Conservation (phyloP, 1,140 invertebrate species). For the Drosophila bocqueti region DNA sequence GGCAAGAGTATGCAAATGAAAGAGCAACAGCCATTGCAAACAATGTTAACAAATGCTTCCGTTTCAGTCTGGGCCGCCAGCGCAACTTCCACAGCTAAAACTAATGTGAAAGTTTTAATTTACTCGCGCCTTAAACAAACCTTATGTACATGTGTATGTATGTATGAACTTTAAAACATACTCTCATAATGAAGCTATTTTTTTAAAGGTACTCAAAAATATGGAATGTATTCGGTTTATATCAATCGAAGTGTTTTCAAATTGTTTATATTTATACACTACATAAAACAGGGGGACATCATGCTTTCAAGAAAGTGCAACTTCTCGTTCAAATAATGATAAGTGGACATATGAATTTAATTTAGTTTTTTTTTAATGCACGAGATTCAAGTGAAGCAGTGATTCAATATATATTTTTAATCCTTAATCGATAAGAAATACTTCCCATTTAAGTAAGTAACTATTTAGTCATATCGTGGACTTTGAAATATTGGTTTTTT, state of each 20-base stretch:
- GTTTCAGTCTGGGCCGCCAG: constrained; percentile 43
- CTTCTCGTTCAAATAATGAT: too few species aligned
- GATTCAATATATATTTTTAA: too few species aligned
- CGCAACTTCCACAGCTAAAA: constrained; percentile 35
- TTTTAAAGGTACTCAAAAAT: background rate
- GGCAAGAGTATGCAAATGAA: constrained; percentile 57
- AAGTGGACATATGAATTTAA: too few species aligned
- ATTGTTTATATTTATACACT: too few species aligned
- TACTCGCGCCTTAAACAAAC: background rate
- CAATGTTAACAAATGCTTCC: constrained; percentile 51
- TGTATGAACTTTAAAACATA: background rate
- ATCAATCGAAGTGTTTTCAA: background rate
- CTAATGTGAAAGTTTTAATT: constrained; percentile 52
- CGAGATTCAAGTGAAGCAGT: too few species aligned
- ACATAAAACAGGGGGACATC: too few species aligned
- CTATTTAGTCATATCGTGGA: too few species aligned
- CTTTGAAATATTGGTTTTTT: too few species aligned
- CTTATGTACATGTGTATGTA: background rate
- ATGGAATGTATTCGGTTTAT: background rate
- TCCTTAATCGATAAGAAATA: too few species aligned
- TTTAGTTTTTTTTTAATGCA: too few species aligned
- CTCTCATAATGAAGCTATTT: background rate
- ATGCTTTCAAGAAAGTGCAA: too few species aligned
- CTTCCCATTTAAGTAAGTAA: too few species aligned
- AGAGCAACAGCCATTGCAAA: constrained; percentile 47